Base-by-base conservation (phyloP, 2,888 invertebrate species). In the Disparrhopalites patrizii region DNA sequence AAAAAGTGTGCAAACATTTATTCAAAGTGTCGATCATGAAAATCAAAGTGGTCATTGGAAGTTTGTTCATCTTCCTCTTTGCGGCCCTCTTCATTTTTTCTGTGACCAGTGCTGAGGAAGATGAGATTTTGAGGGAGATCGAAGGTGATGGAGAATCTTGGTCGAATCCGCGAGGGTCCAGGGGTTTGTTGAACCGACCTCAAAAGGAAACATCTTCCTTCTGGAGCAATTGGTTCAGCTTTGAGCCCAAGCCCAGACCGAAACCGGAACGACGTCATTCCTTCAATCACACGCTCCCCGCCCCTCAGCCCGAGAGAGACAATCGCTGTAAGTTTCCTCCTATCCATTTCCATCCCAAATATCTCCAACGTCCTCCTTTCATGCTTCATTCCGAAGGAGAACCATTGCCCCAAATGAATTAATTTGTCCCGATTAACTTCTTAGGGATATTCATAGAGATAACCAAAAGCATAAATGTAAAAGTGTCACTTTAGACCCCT, bases 121-220 rank as follows among this genome's bases (percentile, higher is more conserved):
- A 28, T 52, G 52, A 25, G 36, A 27, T 43, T n/a, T n/a, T n/a
- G n/a, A n/a, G n/a, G n/a, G 54, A 4, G 36, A 51, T 13, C 15
- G n/a, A 40, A 63, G 40, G 52, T 25, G n/a, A 38, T 23, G 30
- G 27, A 51, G 31, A 28, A 56, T 38, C 57, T 36, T n/a, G 61
- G 27, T 7, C 52, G 27, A 28, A 47, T 27, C n/a, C 33, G 51
- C 3, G 30, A 25, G 47, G 23, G 30, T 27, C 27, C 15, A 1
- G 28, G n/a, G 40, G 62, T 18, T 62, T 57, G 23, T 18, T 65
- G 15, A 55, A 65, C 38, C 43, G 69, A 3, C 13, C 57, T n/a
- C 54, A 71, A 33, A 31, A 63, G 54, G 74, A 63, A 72, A 74
- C 62, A 52, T 74, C 31, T 72, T 72, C 15, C 73, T 74, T 68